A percentile compares a stretch with the other conserved stretches of the same genome.
Conservation (phyloP, 2,888 invertebrate genomes). For the Trissolcus brochymenae region DNA sequence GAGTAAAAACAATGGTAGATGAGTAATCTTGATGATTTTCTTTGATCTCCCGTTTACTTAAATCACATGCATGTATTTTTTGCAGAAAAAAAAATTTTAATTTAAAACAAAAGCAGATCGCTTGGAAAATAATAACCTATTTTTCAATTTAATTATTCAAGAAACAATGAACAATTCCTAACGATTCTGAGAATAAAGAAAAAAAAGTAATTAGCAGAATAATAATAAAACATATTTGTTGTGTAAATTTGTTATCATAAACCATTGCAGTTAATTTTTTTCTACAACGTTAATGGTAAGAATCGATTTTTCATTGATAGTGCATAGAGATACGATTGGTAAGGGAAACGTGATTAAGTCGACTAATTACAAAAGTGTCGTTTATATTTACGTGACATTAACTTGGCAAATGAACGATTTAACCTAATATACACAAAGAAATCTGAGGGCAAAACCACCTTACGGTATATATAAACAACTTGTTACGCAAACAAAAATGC, state of each 20-base stretch:
- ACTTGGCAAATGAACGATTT: slow-evolving; percentile 30
- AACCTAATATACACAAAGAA: slow-evolving; percentile 19
- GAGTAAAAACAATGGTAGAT: slow-evolving; percentile 33
- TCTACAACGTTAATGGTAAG: slow-evolving; percentile 10
- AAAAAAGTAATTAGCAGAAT: too few relatives aligned
- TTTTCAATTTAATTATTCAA: not conserved
- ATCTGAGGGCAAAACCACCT: slow-evolving; percentile 15
- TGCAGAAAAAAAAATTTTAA: slow-evolving; percentile 13
- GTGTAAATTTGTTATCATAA: too few relatives aligned
- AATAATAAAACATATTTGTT: too few relatives aligned
- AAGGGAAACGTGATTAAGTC: slow-evolving; percentile 27
- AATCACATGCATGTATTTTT: slow-evolving; percentile 9
- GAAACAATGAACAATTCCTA: not conserved
- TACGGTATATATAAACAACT: not conserved
- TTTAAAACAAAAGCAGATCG: too few relatives aligned
- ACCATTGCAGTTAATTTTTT: not conserved
- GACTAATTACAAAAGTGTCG: slow-evolving; percentile 34
- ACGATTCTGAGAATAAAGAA: too few relatives aligned
- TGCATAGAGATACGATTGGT: slow-evolving; percentile 7
- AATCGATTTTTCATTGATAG: slow-evolving; percentile 34
- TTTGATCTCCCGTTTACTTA: slow-evolving; percentile 42
- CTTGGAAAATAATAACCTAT: too few relatives aligned
- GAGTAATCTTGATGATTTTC: slow-evolving; percentile 47
- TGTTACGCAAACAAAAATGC: too few relatives aligned
- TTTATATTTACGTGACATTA: slow-evolving; percentile 35